Conservation (phyloP, 2,888 invertebrate species). For the Diaprepes abbreviatus region DNA sequence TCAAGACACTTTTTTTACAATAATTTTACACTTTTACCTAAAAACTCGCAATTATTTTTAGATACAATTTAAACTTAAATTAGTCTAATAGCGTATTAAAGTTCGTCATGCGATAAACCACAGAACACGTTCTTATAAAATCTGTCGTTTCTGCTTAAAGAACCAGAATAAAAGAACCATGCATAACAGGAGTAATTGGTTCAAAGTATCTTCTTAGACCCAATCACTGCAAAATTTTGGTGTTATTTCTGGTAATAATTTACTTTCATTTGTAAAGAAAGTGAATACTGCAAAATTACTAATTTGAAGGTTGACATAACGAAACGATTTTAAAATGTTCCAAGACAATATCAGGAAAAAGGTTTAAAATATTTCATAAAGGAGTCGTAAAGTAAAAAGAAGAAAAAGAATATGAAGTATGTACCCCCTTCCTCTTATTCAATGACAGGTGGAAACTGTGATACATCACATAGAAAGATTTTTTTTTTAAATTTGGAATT, state of each 20-base stretch:
- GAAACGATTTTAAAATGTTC: too few relatives aligned
- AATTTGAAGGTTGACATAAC: too few relatives aligned
- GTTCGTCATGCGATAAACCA: constrained; percentile 40
- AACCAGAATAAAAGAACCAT: constrained; percentile 36
- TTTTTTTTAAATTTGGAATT: too few relatives aligned
- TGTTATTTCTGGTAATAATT: not conserved
- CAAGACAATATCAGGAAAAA: too few relatives aligned
- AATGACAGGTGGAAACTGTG: too few relatives aligned
- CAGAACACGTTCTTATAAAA: constrained; percentile 19
- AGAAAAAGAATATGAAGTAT: too few relatives aligned
- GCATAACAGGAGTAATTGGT: not conserved
- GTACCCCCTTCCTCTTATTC: too few relatives aligned
- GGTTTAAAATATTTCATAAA: too few relatives aligned
- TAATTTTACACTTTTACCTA: constrained; percentile 9
- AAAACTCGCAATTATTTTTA: not conserved
- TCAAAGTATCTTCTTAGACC: not conserved
- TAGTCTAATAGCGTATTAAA: constrained; percentile 25
- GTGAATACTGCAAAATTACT: not conserved
- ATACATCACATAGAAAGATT: too few relatives aligned
- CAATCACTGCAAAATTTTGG: not conserved
- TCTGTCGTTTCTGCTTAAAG: constrained; percentile 19
- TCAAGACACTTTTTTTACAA: not conserved
- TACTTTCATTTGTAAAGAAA: constrained; percentile 13
- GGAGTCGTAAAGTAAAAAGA: too few relatives aligned
- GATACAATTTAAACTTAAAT: constrained; percentile 11